Conservation (phyloP, 1,140 invertebrate species). For the Drosophila cardini region DNA sequence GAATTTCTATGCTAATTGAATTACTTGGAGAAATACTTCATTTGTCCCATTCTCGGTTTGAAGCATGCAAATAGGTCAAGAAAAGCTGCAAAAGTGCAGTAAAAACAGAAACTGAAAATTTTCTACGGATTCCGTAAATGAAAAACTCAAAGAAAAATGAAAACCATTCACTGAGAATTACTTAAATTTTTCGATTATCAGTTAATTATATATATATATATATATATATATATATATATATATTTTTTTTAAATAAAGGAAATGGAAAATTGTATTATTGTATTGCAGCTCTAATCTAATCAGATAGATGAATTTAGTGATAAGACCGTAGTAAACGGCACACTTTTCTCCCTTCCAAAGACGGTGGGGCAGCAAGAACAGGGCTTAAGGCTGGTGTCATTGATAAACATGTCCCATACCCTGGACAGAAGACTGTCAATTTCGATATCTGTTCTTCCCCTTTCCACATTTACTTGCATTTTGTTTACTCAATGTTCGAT, state of each 20-base stretch:
- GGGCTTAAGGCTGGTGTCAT: conserved; percentile 22
- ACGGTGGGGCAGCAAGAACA: neutral
- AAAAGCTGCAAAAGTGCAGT: conserved; percentile 47
- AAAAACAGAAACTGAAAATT: conserved; percentile 24
- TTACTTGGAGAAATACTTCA: too few species aligned
- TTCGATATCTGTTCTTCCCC: conserved; percentile 59
- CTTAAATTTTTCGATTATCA: conserved; percentile 74
- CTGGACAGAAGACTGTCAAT: conserved; percentile 52
- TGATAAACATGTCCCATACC: conserved; percentile 28
- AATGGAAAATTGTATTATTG: neutral
- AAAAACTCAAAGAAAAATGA: neutral
- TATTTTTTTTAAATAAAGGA: too few species aligned
- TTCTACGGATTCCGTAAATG: conserved; percentile 52
- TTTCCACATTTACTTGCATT: conserved; percentile 66
- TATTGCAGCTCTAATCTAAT: conserved; percentile 58
- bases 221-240: conserved; percentile 32
- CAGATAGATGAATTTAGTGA: conserved; percentile 53
- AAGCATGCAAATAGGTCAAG: conserved; percentile 31
- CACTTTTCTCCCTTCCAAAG: conserved; percentile 43
- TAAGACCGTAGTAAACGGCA: conserved; percentile 65
- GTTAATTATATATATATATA: conserved; percentile 60
- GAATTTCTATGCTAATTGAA: too few species aligned
- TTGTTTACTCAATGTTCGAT: conserved; percentile 73
- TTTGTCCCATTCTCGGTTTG: neutral
- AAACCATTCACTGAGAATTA: conserved; percentile 27